Base-by-base conservation (phyloP, 2,113 vertebrate species). In the Symphodus melops region DNA sequence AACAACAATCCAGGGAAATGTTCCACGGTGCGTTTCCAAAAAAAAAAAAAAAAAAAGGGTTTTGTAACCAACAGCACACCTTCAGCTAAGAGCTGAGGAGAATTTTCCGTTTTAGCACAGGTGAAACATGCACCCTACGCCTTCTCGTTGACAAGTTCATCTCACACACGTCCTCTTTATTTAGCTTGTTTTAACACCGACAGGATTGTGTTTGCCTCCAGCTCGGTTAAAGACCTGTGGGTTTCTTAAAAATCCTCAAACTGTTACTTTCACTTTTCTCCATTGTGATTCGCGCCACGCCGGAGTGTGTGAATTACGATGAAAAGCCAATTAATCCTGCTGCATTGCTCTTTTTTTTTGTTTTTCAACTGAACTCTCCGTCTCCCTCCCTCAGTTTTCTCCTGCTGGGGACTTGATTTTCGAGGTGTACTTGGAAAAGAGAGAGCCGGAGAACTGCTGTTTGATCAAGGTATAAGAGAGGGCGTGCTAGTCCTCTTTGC, bases 381-480 rank as follows among this genome's bases (percentile, higher is more conserved):
- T 55, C 36, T 21, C 60, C 37, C 41, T 23, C 21, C 10, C 88
- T 41, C 77, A 99, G 97, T 96, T 98, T 88, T 96, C 95, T 53
- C 97, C 97, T 73, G 96, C 97, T 81, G 97, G 97, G 82, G 97
- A 99, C 89, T 85, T 99, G 91, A 93, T 99, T 83, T 97, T 98
- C 77, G 97, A 98, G 91, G 97, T 98, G n/a, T 99, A 96, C 3
- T 93, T 99, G 84, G 97, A 96, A 89, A 96, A 91, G 86, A 97
- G 94, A 77, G 94, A 95, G 58, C 96, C 96, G 1, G 97, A 98
- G 83, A 95, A 92, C 78, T 98, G 96, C 89, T 95, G 96, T 90
- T 96, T 98, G 92, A 96, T 99, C 86, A 96, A 97, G 95, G 98
- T 90, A 63, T 68, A 48, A 48, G 55, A 58, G 65, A 52, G n/a